Conservation (phyloP, 2,888 invertebrate genomes). For the Slavum lentiscoides region DNA sequence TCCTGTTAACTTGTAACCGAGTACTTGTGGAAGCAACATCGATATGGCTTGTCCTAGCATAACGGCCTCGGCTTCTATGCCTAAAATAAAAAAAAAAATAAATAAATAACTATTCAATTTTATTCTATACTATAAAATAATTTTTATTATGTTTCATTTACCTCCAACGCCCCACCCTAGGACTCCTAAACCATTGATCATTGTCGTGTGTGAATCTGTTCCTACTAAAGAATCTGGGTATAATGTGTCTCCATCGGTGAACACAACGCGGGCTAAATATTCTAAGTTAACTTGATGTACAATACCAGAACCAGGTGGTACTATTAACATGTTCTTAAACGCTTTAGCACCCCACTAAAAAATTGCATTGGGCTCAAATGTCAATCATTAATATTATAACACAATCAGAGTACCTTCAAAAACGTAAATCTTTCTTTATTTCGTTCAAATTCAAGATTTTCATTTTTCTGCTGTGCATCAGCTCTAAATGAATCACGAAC, state of each 20-base stretch:
- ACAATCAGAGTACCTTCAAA: constrained; percentile 72
- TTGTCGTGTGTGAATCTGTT: constrained; percentile 98
- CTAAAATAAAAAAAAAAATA: constrained; percentile 60
- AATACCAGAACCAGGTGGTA: constrained; percentile 97
- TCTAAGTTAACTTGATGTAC: constrained; percentile 98
- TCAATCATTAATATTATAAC: constrained; percentile 11
- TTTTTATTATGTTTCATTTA: constrained; percentile 55
- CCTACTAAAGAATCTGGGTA: constrained; percentile 94
- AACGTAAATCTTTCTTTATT: constrained; percentile 95
- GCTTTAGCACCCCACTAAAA: constrained; percentile 93
- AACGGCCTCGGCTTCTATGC: constrained; percentile 98
- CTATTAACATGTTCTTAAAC: constrained; percentile 93
- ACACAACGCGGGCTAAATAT: constrained; percentile 89
- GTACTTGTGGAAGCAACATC: constrained; percentile 93
- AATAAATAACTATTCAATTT: background rate
- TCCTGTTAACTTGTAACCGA: constrained; percentile 89
- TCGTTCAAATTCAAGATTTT: constrained; percentile 91
- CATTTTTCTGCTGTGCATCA: constrained; percentile 88
- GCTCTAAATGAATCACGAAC: constrained; percentile 66
- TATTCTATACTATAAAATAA: background rate
- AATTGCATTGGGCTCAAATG: constrained; percentile 54
- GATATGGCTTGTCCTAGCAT: constrained; percentile 98
- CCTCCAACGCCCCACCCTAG: constrained; percentile 96
- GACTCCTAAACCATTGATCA: constrained; percentile 97
- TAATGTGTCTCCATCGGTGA: constrained; percentile 67